Percentiles rank a stretch among this genome's conserved stretches.
These are phyloP conservation scores for Arbacia lixula DNA, from an alignment of 53 echinoderm and acorn worm species.

Conservation along the genomic window DNA sequence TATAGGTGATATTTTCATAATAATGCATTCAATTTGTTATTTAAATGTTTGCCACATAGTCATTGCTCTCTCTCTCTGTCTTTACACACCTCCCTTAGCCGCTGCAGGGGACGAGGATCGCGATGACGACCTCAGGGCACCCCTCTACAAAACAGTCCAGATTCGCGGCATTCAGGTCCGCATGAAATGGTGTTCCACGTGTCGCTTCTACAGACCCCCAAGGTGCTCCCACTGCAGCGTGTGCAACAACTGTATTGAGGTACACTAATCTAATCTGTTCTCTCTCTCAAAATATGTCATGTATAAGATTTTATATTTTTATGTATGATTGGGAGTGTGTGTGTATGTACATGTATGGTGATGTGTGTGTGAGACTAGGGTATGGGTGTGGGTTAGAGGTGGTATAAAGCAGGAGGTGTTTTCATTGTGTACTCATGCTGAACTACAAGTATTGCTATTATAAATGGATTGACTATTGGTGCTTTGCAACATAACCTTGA, in stretches of 20 bases:
- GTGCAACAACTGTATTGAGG: slow-evolving; percentile 99
- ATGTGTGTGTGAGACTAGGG: too few relatives aligned
- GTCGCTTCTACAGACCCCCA: slow-evolving; percentile 96
- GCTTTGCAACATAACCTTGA: too few relatives aligned
- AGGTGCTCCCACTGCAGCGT: slow-evolving; percentile 99
- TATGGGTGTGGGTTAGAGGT: too few relatives aligned
- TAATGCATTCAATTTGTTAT: not conserved
- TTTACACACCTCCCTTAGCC: slow-evolving; percentile 31
- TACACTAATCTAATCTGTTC: slow-evolving; percentile 48
- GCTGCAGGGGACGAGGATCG: slow-evolving; percentile 97
- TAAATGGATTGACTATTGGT: too few relatives aligned
- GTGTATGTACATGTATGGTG: too few relatives aligned
- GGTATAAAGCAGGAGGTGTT: too few relatives aligned
- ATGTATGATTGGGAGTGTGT: too few relatives aligned
- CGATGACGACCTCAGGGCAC: slow-evolving; percentile 95
- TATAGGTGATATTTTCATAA: not conserved
- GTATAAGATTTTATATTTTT: too few relatives aligned
- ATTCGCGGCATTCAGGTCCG: slow-evolving; percentile 87
- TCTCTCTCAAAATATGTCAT: too few relatives aligned
- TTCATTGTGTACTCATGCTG: too few relatives aligned
- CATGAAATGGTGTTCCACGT: slow-evolving; percentile 99
- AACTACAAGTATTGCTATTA: too few relatives aligned
- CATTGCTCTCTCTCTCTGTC: not conserved
- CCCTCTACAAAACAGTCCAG: slow-evolving; percentile 86
- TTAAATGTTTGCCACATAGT: not conserved